Base-by-base conservation (phyloP, 2,797 vertebrate species). In the Gymnothorax javanicus region DNA sequence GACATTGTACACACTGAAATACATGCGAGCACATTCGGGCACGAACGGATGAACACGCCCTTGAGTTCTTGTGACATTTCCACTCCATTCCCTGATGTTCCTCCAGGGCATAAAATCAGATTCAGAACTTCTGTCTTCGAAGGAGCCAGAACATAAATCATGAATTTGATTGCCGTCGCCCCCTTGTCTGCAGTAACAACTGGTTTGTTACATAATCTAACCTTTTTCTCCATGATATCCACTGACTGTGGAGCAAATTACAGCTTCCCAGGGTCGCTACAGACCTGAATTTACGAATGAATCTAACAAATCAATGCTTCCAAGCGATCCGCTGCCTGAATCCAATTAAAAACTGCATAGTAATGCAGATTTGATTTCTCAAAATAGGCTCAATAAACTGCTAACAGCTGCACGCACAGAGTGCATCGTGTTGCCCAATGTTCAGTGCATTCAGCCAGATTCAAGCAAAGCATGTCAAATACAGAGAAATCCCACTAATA, bases 31-130 rank as follows among this genome's bases (percentile, higher is more conserved):
- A 69, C 64, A 64, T 64, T 15, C 17, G 5, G 2, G 15, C 17
- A 64, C 13, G 17, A 64, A 64, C 17, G 15, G 60, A 64, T 20
- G 23, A 5, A 64, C 60, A 20, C 33, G 33, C 60, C 15, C 17
- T 20, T 64, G 60, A 64, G 23, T 64, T 20, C 60, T 23, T 87
- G 77, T 86, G 87, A 90, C 89, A 84, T 89, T 89, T 79, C 64
- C 85, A 88, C 86, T 84, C 87, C 84, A 87, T 82, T 86, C 77
- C 64, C 71, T 85, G 88, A 91, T 91, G 90, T n/a, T 91, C 89
- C 88, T 89, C 59, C 58, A 87, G 86, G 84, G 89, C 90, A 91
- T 87, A 88, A 90, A 90, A 91, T 91, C 86, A 87, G 83, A 88
- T 91, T 89, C 86, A 56, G 86, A 88, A 86, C 81, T 85, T 87